Conservation (phyloP, 2,888 invertebrate genomes). For the Synanthedon formicaeformis region DNA sequence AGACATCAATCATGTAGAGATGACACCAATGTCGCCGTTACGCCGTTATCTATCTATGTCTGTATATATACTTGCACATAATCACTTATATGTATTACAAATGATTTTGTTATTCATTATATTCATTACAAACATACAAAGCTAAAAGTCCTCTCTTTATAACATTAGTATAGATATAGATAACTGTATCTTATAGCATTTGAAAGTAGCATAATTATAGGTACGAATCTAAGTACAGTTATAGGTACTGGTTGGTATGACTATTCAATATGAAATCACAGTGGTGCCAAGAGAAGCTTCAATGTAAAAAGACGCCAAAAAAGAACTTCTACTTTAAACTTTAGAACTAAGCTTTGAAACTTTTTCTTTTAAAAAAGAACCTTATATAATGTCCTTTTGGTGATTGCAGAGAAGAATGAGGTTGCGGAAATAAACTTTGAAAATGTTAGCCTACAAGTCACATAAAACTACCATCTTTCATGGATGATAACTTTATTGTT, state of each 20-base stretch:
- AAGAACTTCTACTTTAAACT: background rate
- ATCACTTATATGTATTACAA: too few relatives aligned
- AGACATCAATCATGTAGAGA: conserved; percentile 42
- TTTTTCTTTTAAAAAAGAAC: background rate
- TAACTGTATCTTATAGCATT: too few relatives aligned
- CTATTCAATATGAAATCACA: too few relatives aligned
- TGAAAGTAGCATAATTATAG: too few relatives aligned
- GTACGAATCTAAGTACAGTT: too few relatives aligned
- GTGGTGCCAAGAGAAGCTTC: background rate
- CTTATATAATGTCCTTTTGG: background rate
- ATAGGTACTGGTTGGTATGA: too few relatives aligned
- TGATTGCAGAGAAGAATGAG: background rate
- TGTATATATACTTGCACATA: background rate
- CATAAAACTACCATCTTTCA: background rate
- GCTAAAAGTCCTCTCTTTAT: too few relatives aligned
- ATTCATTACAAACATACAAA: too few relatives aligned
- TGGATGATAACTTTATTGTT: background rate
- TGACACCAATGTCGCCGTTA: conserved; percentile 18
- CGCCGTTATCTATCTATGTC: background rate
- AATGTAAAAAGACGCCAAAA: background rate
- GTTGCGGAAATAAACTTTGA: background rate
- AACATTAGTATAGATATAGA: too few relatives aligned
- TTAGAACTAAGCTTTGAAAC: background rate
- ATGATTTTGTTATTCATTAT: too few relatives aligned
- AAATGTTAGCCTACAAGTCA: background rate